phyloP scores from a whole-genome alignment of 1,140 invertebrate species.

The Fopius arisanus region DNA sequence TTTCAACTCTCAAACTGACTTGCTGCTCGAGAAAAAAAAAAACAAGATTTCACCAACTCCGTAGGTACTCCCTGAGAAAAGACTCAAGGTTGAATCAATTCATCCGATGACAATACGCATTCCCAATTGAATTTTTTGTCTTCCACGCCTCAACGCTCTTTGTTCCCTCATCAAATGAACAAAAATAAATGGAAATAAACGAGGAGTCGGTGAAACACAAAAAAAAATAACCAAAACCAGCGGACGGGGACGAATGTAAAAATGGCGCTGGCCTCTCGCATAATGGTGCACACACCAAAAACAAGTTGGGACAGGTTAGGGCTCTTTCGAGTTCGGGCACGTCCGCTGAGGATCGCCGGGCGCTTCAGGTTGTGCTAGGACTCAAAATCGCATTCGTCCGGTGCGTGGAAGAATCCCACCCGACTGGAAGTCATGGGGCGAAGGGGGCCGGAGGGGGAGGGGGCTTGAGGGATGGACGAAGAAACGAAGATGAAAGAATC shows the following conservation, averaged over 20 bases:
- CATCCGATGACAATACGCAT: conserved; percentile 9
- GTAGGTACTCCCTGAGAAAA: neutral
- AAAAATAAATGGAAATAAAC: neutral
- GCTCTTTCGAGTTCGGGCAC: conserved; percentile 37
- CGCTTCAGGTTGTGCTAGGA: conserved; percentile 21
- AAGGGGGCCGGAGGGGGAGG: conserved; percentile 36
- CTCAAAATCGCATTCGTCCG: conserved; percentile 30
- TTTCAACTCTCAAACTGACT: no score
- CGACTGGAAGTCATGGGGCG: conserved; percentile 36
- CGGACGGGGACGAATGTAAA: neutral
- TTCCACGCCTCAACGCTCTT: neutral
- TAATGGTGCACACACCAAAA: conserved; percentile 22
- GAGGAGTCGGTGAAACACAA: neutral
- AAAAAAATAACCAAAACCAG: neutral
- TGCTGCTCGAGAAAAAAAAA: no score
- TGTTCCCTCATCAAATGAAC: neutral
- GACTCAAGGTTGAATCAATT: conserved; percentile 9
- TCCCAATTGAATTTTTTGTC: neutral
- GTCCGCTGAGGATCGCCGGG: conserved; percentile 12
- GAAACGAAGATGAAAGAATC: conserved; percentile 32
- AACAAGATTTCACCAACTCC: neutral
- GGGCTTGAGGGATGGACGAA: conserved; percentile 24
- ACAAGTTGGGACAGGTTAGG: conserved; percentile 30
- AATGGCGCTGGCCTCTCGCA: neutral
- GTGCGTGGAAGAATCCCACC: conserved; percentile 36